Conservation (phyloP, 2,113 vertebrate genomes). For the Aleadryas rufinucha region DNA sequence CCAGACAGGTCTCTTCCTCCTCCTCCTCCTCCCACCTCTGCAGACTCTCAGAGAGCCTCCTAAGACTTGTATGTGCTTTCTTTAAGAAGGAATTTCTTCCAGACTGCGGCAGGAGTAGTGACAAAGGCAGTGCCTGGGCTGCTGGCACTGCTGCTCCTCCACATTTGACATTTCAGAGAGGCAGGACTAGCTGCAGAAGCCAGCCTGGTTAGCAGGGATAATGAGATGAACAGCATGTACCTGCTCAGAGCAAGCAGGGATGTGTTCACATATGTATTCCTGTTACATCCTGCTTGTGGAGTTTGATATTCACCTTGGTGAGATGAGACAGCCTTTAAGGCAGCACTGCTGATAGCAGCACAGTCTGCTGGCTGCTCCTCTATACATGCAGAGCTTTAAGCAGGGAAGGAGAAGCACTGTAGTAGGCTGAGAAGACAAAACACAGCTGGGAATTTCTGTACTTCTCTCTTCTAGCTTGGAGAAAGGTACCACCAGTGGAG, state of each 20-base stretch:
- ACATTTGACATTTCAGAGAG: background rate
- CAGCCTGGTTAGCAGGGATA: background rate
- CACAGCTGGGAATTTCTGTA: background rate
- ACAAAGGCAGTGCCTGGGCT: background rate
- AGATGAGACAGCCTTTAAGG: background rate
- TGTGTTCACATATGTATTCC: background rate
- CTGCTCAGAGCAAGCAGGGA: background rate
- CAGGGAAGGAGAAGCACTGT: background rate
- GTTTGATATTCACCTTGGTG: background rate
- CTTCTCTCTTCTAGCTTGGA: background rate
- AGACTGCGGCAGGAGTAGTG: background rate
- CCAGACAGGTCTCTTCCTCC: background rate
- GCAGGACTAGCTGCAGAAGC: background rate
- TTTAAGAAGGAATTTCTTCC: background rate
- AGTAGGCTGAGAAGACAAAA: background rate
- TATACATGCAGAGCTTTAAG: background rate
- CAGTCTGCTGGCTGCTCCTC: background rate
- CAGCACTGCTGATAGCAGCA: background rate
- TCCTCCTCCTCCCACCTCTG: background rate
- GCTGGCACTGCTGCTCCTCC: background rate
- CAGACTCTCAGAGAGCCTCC: background rate
- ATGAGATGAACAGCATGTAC: accelerated
- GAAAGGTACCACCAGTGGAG: background rate
- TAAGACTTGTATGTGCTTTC: background rate
- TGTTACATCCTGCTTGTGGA: background rate